A percentile compares a stretch with the other conserved stretches of the same genome.
These are phyloP conservation scores for Percopsis omiscomaycus DNA, from an alignment of 2,797 vertebrate species.

Conservation along the genomic window DNA sequence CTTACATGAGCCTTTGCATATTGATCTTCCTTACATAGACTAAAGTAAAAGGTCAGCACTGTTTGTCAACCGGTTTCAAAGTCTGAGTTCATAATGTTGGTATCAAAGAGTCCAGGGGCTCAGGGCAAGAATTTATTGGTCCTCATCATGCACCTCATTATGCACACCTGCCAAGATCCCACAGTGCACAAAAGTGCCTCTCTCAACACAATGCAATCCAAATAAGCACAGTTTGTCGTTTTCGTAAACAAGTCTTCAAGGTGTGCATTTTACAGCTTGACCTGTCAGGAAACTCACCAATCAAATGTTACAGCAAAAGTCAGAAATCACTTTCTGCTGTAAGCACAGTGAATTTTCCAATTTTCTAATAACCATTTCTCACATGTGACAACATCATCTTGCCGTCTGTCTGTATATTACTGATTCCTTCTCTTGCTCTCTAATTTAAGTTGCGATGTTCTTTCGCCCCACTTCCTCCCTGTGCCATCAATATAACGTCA, in stretches of 20 bases:
- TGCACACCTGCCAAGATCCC: constrained; percentile 59
- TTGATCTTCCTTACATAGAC: constrained; percentile 7
- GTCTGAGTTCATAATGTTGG: constrained; percentile 12
- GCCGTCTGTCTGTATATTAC: too few relatives aligned
- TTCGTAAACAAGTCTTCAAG: constrained; percentile 48
- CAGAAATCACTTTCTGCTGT: too few relatives aligned
- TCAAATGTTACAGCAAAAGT: too few relatives aligned
- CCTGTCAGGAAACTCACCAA: too few relatives aligned
- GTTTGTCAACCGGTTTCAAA: constrained; percentile 35
- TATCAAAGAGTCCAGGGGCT: constrained; percentile 36
- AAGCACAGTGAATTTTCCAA: too few relatives aligned
- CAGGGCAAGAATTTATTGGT: constrained; percentile 24
- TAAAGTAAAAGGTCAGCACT: constrained; percentile 58
- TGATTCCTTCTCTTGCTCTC: too few relatives aligned
- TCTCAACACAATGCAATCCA: constrained; percentile 42
- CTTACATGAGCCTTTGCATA: constrained; percentile 25
- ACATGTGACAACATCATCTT: too few relatives aligned
- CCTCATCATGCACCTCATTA: constrained; percentile 49
- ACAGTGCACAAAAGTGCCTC: constrained; percentile 44
- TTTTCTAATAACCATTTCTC: too few relatives aligned
- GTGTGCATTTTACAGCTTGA: constrained; percentile 42
- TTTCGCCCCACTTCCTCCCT: too few relatives aligned
- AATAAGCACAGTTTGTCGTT: constrained; percentile 56
- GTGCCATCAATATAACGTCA: too few relatives aligned
- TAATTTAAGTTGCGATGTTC: too few relatives aligned